Evolutionary conservation across 2,113 vertebrate genomes (phyloP).

Genomic region (Arenaria interpres): DNA sequence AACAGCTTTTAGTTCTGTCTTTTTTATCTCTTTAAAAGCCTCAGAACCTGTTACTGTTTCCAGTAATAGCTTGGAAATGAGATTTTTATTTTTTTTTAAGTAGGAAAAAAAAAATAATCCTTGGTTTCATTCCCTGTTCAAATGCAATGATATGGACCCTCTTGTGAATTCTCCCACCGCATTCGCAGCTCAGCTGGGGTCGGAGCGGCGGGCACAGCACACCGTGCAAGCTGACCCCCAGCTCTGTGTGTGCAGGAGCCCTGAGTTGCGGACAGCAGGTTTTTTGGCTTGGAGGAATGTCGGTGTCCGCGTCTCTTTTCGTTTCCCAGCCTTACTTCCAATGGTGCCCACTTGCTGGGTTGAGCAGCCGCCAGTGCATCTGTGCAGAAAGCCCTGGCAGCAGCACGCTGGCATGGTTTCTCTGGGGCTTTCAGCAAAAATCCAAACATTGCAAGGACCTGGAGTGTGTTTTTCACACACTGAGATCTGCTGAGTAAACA

Average conservation of each 20-base stretch:
- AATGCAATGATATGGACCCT: neutral
- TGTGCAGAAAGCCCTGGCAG: neutral
- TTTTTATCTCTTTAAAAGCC: neutral
- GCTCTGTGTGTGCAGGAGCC: neutral
- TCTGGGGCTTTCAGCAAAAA: neutral
- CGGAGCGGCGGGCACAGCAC: neutral
- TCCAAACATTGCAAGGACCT: neutral
- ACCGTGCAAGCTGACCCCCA: fast-evolving
- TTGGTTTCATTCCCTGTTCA: neutral
- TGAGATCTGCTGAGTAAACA: neutral
- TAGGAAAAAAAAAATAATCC: neutral
- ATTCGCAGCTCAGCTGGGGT: fast-evolving
- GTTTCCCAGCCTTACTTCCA: neutral
- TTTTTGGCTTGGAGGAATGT: neutral
- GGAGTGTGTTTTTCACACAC: neutral
- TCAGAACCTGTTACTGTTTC: neutral
- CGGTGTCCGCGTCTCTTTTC: neutral
- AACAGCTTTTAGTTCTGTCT: neutral
- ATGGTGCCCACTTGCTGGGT: neutral
- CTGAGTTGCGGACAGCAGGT: fast-evolving
- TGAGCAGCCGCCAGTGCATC: neutral
- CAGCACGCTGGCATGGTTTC: neutral
- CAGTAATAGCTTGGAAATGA: neutral
- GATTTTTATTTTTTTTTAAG: neutral
- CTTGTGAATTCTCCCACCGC: neutral